These are phyloP conservation scores for Siniperca scherzeri DNA, from an alignment of 2,797 vertebrate genomes.

Conservation along the genomic window DNA sequence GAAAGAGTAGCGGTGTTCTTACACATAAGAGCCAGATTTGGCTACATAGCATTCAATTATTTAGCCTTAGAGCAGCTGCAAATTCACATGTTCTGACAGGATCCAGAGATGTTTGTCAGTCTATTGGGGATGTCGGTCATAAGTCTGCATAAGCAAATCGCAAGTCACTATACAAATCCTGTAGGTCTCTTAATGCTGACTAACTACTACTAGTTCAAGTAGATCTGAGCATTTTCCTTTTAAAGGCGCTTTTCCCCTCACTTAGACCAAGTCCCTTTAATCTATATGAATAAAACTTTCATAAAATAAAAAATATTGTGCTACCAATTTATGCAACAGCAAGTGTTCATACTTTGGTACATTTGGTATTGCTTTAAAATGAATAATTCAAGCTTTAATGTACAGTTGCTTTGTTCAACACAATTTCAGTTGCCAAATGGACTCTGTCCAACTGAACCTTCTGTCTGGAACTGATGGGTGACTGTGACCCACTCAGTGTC, in stretches of 20 bases:
- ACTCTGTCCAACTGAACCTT: constrained; percentile 38
- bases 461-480: constrained; percentile 33
- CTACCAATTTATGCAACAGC: background rate
- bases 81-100: background rate
- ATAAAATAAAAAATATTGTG: background rate
- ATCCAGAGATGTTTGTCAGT: background rate
- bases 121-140: background rate
- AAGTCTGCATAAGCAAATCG: background rate
- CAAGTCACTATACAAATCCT: background rate
- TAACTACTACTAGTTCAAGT: background rate
- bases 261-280: background rate
- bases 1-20: background rate
- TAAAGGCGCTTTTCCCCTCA: background rate
- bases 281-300: too few species aligned
- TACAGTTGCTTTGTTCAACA: background rate
- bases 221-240: background rate
- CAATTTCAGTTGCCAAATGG: constrained; percentile 39
- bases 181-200: background rate
- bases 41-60: background rate
- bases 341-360: too few species aligned
- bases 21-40: background rate
- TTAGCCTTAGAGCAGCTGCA: background rate
- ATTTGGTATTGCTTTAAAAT: background rate
- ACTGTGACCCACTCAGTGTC: constrained; percentile 23
- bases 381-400: background rate